A percentile compares a stretch with the other conserved stretches of the same genome.
These are phyloP conservation scores for Pelmatolapia mariae DNA, from an alignment of 2,113 vertebrate genomes.

Conservation along the genomic window DNA sequence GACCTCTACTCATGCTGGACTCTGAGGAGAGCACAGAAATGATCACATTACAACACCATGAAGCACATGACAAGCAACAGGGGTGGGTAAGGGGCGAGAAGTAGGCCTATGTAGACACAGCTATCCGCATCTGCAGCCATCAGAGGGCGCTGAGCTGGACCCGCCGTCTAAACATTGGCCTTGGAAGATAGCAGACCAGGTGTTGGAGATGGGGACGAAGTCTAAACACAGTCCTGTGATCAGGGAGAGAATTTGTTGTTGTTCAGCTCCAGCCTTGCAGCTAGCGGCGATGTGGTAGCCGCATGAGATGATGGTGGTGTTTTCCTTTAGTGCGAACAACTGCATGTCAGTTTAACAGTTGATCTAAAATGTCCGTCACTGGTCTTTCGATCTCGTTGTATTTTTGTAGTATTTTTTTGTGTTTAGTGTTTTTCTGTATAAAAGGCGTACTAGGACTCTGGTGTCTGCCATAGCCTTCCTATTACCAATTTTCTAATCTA, in stretches of 20 bases:
- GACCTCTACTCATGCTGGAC: too few species aligned
- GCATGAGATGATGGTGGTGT: neutral
- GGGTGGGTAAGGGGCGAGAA: neutral
- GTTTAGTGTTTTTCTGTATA: neutral
- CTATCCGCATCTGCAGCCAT: neutral
- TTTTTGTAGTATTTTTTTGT: too few species aligned
- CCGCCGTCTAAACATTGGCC: neutral
- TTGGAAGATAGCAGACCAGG: neutral
- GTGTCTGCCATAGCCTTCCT: neutral
- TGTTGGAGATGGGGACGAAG: neutral
- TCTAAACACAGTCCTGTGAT: neutral
- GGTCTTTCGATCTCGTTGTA: too few species aligned
- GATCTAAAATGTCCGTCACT: too few species aligned
- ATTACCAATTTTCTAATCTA: neutral
- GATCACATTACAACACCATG: too few species aligned
- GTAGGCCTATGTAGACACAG: neutral
- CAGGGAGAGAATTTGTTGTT: neutral
- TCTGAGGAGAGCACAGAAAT: too few species aligned
- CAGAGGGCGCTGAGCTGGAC: neutral
- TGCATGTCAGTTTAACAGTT: too few species aligned
- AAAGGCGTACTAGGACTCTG: neutral
- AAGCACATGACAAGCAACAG: too few species aligned
- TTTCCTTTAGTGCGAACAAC: too few species aligned
- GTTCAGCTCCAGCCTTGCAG: neutral
- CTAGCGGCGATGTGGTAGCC: neutral